Base-by-base conservation (phyloP, 1,140 invertebrate genomes). In the Ladona fulva region DNA sequence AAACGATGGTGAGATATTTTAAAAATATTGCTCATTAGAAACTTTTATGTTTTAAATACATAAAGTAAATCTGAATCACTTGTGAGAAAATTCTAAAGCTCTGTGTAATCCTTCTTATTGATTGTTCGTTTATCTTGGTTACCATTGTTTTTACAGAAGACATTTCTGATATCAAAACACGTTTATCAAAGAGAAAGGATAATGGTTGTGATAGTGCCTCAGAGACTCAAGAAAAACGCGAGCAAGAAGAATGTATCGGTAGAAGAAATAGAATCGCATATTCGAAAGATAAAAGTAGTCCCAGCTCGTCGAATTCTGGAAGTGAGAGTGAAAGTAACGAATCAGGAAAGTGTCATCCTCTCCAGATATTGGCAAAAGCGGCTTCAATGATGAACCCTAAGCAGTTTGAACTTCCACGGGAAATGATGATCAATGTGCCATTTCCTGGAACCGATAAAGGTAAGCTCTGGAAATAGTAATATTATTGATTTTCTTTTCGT, bases 351-450 rank as follows among this genome's bases (percentile, higher is more conserved):
- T 6, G 52, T 66, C 29, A 74, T 66, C 89, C 92, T 0, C 86
- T 97, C 81, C 90, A 93, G 80, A 87, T 92, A 25, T 84, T 97
- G 12, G 91, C 94, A 74, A 88, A 92, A 81, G 94, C 93, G 16
- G 95, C 95, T 0, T 90, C 90, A 78, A 84, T 92, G 77, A 89
- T 94, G 84, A 97, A 97, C 87, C 95, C 96, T 6, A 90, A 89
- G 81, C 94, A 97, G 85, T 97, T 97, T 86, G 91, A 94, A 82
- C 84, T 97, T 78, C 94, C 95, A 0, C 87, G 89, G 78, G 93
- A 95, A 81, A 89, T 96, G 83, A 89, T 89, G 78, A 87, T 94
- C 78, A 91, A 92, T 78, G 91, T 90, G 76, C 88, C 90, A 75
- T 93, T 97, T 83, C 95, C 95, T 78, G 95, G 95, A 79, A 91